Percentiles rank a stretch among this genome's conserved stretches.
phyloP scores from a whole-genome alignment of 2,797 vertebrate species.

The Toxotes lorentzi region DNA sequence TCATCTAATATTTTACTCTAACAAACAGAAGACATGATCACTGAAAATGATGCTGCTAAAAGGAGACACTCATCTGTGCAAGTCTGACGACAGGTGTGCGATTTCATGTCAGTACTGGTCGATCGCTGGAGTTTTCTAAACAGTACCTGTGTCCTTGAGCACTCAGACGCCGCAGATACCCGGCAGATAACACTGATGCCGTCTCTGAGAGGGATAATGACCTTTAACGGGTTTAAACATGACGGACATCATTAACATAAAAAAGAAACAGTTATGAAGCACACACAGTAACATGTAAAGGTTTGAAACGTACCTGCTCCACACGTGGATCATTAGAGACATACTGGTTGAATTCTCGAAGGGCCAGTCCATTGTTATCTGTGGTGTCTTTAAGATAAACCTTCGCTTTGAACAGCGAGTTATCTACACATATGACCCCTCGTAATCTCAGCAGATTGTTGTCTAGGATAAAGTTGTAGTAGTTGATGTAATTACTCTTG shows the following conservation, averaged over 20 bases:
- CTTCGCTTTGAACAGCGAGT: constrained; percentile 87
- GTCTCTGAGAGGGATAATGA: constrained; percentile 85
- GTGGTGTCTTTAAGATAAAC: constrained; percentile 86
- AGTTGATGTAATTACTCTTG: constrained; percentile 88
- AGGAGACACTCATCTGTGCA: neutral
- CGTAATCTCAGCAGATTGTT: constrained; percentile 86
- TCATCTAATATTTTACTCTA: constrained; percentile 78
- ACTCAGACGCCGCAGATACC: constrained; percentile 46
- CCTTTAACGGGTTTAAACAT: constrained; percentile 80
- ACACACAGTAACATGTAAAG: neutral
- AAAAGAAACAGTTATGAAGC: neutral
- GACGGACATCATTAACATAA: neutral
- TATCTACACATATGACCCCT: constrained; percentile 88
- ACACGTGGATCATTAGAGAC: constrained; percentile 82
- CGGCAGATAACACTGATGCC: constrained; percentile 85
- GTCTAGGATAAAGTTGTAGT: constrained; percentile 89
- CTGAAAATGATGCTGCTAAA: neutral
- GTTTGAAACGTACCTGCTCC: constrained; percentile 79
- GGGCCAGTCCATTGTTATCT: constrained; percentile 84
- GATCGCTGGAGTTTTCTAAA: constrained; percentile 12
- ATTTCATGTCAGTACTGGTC: neutral
- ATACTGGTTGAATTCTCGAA: constrained; percentile 86
- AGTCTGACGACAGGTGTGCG: neutral
- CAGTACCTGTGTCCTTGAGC: constrained; percentile 67
- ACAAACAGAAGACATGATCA: neutral